Conservation (phyloP, 2,797 vertebrate species). For the Macropus fuliginosus region DNA sequence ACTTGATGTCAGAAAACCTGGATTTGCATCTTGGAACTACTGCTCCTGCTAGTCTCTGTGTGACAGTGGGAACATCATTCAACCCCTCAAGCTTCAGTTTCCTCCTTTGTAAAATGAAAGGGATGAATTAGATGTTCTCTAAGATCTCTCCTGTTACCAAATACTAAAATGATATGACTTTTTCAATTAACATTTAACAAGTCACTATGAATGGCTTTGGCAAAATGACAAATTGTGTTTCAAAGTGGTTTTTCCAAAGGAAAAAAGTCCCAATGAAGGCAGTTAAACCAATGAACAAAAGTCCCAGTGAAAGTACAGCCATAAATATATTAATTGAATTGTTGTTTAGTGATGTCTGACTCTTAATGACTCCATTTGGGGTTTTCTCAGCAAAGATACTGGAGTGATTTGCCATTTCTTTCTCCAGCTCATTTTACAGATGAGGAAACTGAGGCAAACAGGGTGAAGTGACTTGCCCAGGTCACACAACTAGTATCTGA, state of each 20-base stretch:
- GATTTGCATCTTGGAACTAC: not conserved
- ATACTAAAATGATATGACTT: not conserved
- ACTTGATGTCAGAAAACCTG: not conserved
- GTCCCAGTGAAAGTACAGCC: not conserved
- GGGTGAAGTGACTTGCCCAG: not conserved
- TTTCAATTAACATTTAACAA: not conserved
- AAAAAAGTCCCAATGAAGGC: not conserved
- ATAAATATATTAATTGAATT: not conserved
- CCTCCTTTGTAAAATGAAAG: not conserved
- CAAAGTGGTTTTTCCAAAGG: not conserved
- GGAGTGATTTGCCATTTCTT: not conserved
- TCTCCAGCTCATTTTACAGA: not conserved
- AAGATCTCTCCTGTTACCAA: not conserved
- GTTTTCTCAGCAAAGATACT: not conserved
- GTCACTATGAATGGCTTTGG: not conserved
- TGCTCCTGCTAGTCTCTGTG: not conserved
- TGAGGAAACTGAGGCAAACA: not conserved
- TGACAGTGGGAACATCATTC: not conserved
- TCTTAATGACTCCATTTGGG: not conserved
- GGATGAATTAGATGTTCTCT: not conserved
- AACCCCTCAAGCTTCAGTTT: not conserved
- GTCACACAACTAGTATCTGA: not conserved
- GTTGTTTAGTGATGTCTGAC: not conserved
- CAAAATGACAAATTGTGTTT: not conserved
- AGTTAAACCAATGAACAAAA: not conserved